A percentile compares a stretch with the other conserved stretches of the same genome.
Evolutionary conservation across 2,888 invertebrate genomes (phyloP).

Genomic region (Pantelozetes paolii): DNA sequence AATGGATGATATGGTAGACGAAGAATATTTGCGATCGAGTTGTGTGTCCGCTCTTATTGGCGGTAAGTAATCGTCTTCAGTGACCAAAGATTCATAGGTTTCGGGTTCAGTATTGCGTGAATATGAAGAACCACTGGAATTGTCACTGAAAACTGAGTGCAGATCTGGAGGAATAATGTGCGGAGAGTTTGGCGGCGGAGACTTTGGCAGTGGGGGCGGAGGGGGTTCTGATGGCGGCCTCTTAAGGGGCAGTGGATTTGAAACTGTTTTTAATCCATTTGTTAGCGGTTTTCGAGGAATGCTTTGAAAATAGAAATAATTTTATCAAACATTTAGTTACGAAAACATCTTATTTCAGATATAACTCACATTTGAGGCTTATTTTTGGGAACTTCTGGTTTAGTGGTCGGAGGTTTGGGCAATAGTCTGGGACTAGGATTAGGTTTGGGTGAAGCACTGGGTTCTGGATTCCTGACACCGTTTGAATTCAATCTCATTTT

Average conservation of each 20-base stretch:
- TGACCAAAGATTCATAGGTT: conserved; percentile 22
- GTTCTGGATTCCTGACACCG: neutral
- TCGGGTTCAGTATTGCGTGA: neutral
- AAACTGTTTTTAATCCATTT: neutral
- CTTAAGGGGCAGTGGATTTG: conserved; percentile 38
- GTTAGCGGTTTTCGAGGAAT: conserved; percentile 25
- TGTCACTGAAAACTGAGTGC: neutral
- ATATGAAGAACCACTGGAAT: neutral
- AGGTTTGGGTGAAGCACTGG: conserved; percentile 1
- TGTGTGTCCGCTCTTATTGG: conserved; percentile 24
- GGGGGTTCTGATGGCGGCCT: conserved; percentile 47
- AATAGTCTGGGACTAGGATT: conserved; percentile 13
- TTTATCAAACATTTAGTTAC: neutral
- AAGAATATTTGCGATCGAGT: neutral
- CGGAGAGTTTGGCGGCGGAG: conserved; percentile 28
- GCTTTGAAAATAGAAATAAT: neutral
- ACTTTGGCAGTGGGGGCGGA: conserved; percentile 46
- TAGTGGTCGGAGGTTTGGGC: conserved; percentile 20
- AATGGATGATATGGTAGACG: conserved; percentile 11
- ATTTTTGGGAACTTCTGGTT: conserved; percentile 32
- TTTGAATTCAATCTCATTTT: neutral
- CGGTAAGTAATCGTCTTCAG: conserved; percentile 38
- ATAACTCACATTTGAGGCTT: conserved; percentile 29
- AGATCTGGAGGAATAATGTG: neutral
- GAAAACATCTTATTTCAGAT: neutral